Conservation (phyloP, 1,140 invertebrate genomes). For the Streblospio benedicti region DNA sequence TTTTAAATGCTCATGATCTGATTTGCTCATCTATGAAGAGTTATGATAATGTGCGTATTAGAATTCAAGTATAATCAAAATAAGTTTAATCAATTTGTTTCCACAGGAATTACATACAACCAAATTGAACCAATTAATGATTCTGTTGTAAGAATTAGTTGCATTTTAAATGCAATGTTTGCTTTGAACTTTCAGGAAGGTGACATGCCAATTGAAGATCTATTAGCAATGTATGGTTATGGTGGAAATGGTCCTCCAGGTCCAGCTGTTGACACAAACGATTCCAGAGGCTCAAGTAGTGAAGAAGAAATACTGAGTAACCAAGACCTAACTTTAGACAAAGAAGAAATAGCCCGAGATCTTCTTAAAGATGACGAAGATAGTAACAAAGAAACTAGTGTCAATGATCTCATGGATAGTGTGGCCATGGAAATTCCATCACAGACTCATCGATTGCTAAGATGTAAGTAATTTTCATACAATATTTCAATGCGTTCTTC, state of each 20-base stretch:
- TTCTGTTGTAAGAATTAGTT: too few relatives aligned
- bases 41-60: too few relatives aligned
- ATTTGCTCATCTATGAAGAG: too few relatives aligned
- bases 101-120: too few relatives aligned
- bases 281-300: conserved; percentile 47
- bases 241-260: conserved; percentile 19
- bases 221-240: conserved; percentile 79
- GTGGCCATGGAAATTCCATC: conserved; percentile 34
- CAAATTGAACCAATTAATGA: too few relatives aligned
- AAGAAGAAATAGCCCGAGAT: conserved; percentile 46
- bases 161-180: too few relatives aligned
- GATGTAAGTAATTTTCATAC: conserved; percentile 51
- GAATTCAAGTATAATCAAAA: too few relatives aligned
- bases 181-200: conserved; percentile 49
- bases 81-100: too few relatives aligned
- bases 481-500: too few relatives aligned
- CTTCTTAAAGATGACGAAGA: conserved; percentile 37
- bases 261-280: conserved; percentile 34
- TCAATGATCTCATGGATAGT: conserved; percentile 43
- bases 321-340: conserved; percentile 50
- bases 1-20: too few relatives aligned
- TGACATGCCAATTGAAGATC: conserved; percentile 88
- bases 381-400: conserved; percentile 35
- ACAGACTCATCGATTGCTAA: conserved; percentile 44
- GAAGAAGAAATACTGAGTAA: conserved; percentile 52